Conservation (phyloP, 2,113 vertebrate genomes). For the Pseudopodoces humilis region DNA sequence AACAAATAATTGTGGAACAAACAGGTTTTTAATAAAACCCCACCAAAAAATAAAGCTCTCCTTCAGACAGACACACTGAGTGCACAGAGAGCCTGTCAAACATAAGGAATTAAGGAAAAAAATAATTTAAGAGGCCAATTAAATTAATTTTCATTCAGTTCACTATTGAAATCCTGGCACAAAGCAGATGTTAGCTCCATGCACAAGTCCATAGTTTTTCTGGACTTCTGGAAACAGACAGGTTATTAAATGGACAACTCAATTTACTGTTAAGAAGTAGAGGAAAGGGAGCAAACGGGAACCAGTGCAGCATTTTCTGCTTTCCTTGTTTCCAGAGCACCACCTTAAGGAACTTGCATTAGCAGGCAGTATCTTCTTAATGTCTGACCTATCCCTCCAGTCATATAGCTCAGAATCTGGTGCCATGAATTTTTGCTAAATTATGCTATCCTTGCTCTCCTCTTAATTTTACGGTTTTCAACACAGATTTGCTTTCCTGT, state of each 20-base stretch:
- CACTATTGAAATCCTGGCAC: background rate
- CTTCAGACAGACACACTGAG: slow-evolving; percentile 11
- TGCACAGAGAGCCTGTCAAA: background rate
- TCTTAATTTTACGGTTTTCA: slow-evolving; percentile 97
- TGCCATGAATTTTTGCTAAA: slow-evolving; percentile 86
- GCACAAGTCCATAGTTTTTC: background rate
- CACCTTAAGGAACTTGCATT: slow-evolving; percentile 78
- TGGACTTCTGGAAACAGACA: background rate
- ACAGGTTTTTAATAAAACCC: background rate
- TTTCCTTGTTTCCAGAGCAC: slow-evolving; percentile 71
- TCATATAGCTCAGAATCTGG: slow-evolving; percentile 80
- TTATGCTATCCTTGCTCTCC: slow-evolving; percentile 89
- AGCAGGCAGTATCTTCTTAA: slow-evolving; percentile 79
- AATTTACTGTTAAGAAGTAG: slow-evolving; percentile 18
- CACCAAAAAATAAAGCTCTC: background rate
- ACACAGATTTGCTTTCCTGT: slow-evolving; percentile 94
- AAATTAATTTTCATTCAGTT: slow-evolving; percentile 25
- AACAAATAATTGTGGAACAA: slow-evolving; percentile 5
- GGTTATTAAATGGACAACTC: background rate
- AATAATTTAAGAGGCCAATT: background rate
- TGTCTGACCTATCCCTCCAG: slow-evolving; percentile 83
- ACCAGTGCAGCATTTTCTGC: background rate
- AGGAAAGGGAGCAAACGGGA: background rate
- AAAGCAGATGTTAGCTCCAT: background rate
- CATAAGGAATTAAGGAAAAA: background rate